Base-by-base conservation (phyloP, 1,140 invertebrate species). In the Drosophila suzukii region DNA sequence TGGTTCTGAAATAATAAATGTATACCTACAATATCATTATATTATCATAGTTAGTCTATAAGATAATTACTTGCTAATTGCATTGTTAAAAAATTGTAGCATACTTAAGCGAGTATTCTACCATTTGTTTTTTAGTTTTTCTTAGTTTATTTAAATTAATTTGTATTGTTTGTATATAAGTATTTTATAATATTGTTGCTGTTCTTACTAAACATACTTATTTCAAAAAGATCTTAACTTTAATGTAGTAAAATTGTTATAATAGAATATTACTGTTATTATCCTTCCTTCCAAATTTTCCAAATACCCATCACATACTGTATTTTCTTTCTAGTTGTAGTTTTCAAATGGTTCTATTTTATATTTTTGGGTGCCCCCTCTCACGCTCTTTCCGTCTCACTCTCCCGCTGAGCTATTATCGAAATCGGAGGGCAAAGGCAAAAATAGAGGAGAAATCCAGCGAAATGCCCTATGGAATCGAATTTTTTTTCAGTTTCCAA, bases 341-440 rank as follows among this genome's bases (percentile, higher is more conserved):
- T 50, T 65, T 50, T 3, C 7, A 13, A 66, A 44, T 43, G 17
- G n/a, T 27, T 30, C 15, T 6, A 15, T 44, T 47, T 41, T 41
- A 6, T 41, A 41, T 75, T 66, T 75, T 53, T 58, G 73, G 73
- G 73, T 76, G 73, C 73, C 49, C 62, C 72, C 73, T 34, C 34
- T 55, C 12, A 24, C 34, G 13, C 36, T 58, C 60, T 44, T 47
- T 58, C 30, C 43, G 30, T 27, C 66, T 46, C 46, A 34, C 24
- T 47, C 51, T 53, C 82, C 82, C 60, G 83, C 79, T 89, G 83
- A 20, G 79, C 59, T 67, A 77, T 83, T 83, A 89, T 88, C 50
- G 24, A 66, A 53, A 44, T 66, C 36, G n/a, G n/a, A 68, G 55
- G 55, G 36, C 41, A 62, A 50, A 46, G 38, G 30, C 41, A 68